Evolutionary conservation across 2,888 invertebrate species (phyloP).

Genomic region (Geotrupes spiniger): DNA sequence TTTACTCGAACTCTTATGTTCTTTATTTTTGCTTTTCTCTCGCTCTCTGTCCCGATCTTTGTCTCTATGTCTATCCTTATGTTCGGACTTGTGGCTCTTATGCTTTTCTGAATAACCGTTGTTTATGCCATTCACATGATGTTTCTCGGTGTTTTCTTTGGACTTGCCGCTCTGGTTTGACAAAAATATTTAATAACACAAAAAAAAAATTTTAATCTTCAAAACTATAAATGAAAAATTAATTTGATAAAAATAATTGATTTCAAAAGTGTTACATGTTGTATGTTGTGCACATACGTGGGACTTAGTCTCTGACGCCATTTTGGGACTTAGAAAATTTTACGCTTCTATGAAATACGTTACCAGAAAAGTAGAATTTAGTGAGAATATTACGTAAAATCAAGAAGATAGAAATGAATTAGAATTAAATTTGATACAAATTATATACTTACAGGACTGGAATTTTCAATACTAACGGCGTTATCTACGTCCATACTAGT

Average conservation of each 20-base stretch:
- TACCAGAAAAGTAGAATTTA: constrained; percentile 53
- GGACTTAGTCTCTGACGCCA: constrained; percentile 79
- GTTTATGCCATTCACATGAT: constrained; percentile 74
- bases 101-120: constrained; percentile 67
- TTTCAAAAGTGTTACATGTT: not conserved
- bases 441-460: constrained; percentile 59
- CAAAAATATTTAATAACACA: constrained; percentile 1
- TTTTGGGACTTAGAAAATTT: constrained; percentile 81
- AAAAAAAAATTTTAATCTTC: constrained; percentile 11
- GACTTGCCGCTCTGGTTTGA: constrained; percentile 26
- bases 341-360: constrained; percentile 45
- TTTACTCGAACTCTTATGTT: constrained; percentile 63
- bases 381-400: constrained; percentile 25
- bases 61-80: constrained; percentile 67
- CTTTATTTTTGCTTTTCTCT: constrained; percentile 55
- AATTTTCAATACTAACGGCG: constrained; percentile 58
- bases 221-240: constrained; percentile 4
- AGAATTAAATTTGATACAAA: constrained; percentile 28
- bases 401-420: constrained; percentile 24
- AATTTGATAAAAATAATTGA: no score
- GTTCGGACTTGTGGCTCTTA: constrained; percentile 58
- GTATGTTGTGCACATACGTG: constrained; percentile 42
- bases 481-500: constrained; percentile 63
- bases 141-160: constrained; percentile 40
- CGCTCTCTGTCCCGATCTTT: constrained; percentile 63